phyloP scores from a whole-genome alignment of 2,113 vertebrate genomes.

The Crocuta crocuta region DNA sequence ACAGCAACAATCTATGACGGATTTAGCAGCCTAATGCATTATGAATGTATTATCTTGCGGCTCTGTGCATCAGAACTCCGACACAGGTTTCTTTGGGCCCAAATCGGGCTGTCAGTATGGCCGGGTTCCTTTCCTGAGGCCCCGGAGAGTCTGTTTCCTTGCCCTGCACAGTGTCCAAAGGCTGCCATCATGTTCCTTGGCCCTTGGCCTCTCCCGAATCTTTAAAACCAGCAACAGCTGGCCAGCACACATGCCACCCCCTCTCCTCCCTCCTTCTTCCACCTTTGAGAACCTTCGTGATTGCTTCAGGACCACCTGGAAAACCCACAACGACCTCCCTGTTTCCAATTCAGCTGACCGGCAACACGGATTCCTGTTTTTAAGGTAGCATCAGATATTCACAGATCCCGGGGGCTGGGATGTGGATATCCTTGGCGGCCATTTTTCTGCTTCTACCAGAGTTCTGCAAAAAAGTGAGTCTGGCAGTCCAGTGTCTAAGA shows the following conservation, averaged over 20 bases:
- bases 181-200: accelerated
- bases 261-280: not conserved
- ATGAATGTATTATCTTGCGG: accelerated
- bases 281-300: not conserved
- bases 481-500: too few relatives aligned
- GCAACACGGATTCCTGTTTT: not conserved
- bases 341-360: too few relatives aligned
- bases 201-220: not conserved
- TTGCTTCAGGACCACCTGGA: not conserved
- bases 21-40: accelerated
- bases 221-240: not conserved
- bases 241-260: too few relatives aligned
- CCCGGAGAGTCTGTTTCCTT: not conserved
- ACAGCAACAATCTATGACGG: accelerated
- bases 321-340: not conserved
- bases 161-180: not conserved
- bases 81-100: not conserved
- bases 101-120: not conserved
- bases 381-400: not conserved
- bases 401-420: not conserved
- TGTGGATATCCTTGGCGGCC: accelerated
- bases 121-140: not conserved
- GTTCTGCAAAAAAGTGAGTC: accelerated
- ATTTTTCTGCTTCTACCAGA: too few relatives aligned
- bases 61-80: not conserved